phyloP scores from a whole-genome alignment of 2,888 invertebrate species.

The Hermaeophaga mercurialis region DNA sequence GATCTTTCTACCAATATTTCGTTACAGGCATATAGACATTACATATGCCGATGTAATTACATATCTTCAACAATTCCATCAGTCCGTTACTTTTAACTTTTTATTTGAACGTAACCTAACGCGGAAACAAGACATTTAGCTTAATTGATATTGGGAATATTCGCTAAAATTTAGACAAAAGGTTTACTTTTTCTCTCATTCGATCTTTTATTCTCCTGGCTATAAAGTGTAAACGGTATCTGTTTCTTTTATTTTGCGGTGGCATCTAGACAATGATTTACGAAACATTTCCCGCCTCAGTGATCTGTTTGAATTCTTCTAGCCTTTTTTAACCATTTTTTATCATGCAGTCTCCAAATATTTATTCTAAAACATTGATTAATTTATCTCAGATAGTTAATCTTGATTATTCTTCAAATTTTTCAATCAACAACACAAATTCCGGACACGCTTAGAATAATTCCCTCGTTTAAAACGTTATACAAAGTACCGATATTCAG shows the following conservation, averaged over 20 bases:
- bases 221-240: not conserved
- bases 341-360: too few species aligned
- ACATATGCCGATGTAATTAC: not conserved
- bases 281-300: too few species aligned
- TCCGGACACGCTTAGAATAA: too few species aligned
- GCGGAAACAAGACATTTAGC: not conserved
- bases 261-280: too few species aligned
- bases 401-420: too few species aligned
- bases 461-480: too few species aligned
- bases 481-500: too few species aligned
- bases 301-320: too few species aligned
- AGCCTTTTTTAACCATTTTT: too few species aligned
- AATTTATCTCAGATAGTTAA: too few species aligned
- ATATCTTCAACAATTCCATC: not conserved
- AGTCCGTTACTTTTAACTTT: not conserved
- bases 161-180: not conserved
- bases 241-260: not conserved
- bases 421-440: too few species aligned
- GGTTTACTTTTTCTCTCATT: not conserved
- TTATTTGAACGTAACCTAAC: not conserved
- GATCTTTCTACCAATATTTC: not conserved
- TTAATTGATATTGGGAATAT: not conserved
- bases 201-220: not conserved
- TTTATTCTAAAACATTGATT: too few species aligned
- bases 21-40: not conserved